A percentile compares a stretch with the other conserved stretches of the same genome.
Evolutionary conservation across 2,797 vertebrate species (phyloP).

Genomic region (Antrozous pallidus): DNA sequence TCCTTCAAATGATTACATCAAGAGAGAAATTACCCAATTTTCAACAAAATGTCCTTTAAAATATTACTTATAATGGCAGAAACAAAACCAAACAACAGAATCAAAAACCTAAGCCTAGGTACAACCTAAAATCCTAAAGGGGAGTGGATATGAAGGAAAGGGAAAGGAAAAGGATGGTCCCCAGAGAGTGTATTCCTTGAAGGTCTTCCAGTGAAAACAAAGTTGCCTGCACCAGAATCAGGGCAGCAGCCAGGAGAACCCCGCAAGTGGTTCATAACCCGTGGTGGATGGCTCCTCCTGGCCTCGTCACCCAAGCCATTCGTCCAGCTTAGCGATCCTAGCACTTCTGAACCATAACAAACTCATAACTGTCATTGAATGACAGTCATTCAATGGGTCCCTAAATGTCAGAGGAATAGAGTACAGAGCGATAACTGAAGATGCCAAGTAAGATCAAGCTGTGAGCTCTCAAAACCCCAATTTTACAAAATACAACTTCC

Average conservation of each 20-base stretch:
- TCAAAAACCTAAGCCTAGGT: background rate
- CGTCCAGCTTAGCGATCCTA: background rate
- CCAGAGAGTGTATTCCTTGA: background rate
- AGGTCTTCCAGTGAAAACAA: background rate
- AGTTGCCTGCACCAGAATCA: background rate
- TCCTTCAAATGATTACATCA: slow-evolving; percentile 27
- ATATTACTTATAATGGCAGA: background rate
- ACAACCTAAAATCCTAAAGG: background rate
- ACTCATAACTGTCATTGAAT: background rate
- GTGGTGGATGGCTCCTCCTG: background rate
- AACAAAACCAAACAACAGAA: background rate
- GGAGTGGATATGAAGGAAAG: background rate
- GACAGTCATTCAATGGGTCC: background rate
- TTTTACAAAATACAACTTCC: background rate
- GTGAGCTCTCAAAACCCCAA: background rate
- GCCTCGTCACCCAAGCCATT: background rate
- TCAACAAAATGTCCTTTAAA: background rate
- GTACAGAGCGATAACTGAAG: background rate
- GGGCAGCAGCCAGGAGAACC: background rate
- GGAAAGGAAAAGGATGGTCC: background rate
- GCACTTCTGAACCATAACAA: background rate
- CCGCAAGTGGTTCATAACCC: background rate
- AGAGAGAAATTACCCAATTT: background rate
- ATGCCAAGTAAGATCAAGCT: background rate
- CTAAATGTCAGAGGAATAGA: background rate